Evolutionary conservation across 2,888 invertebrate genomes (phyloP).

Genomic region (Hirtodrosophila cameraria): DNA sequence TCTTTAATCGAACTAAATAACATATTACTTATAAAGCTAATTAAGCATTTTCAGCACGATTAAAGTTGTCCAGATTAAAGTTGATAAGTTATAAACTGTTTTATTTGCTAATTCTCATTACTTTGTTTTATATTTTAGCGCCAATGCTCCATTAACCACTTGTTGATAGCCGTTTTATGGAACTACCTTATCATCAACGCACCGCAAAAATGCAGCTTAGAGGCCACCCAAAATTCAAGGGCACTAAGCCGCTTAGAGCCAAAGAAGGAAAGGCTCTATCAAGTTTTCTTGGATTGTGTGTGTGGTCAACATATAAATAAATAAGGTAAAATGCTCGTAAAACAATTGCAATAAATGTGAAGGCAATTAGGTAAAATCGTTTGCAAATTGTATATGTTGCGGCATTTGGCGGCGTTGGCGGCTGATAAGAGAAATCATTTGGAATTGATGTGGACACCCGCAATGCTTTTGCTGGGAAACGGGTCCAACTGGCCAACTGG

Average conservation of each 20-base stretch:
- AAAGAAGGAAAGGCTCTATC: constrained; percentile 14
- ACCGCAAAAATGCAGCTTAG: not conserved
- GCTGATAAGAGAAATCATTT: constrained; percentile 60
- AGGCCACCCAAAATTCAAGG: constrained; percentile 28
- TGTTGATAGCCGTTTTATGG: constrained; percentile 2
- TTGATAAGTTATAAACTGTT: too few species aligned
- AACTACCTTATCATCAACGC: constrained; percentile 23
- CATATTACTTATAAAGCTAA: too few species aligned
- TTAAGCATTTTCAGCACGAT: too few species aligned
- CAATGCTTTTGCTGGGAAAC: constrained; percentile 42
- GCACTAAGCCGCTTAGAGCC: constrained; percentile 14
- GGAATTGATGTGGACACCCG: constrained; percentile 60
- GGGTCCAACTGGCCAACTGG: constrained; percentile 33
- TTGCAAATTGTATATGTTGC: constrained; percentile 53
- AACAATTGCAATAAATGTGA: constrained; percentile 21
- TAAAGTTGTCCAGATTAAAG: too few species aligned
- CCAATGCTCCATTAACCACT: constrained; percentile 10
- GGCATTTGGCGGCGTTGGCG: constrained; percentile 4
- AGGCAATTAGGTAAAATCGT: constrained; percentile 59
- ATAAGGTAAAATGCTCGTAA: not conserved
- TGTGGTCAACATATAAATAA: not conserved
- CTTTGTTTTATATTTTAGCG: not conserved
- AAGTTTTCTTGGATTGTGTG: not conserved
- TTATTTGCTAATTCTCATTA: too few species aligned
- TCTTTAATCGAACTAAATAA: too few species aligned